A percentile compares a stretch with the other conserved stretches of the same genome.
Evolutionary conservation across 2,113 vertebrate species (phyloP).

Genomic region (Otus sunia): DNA sequence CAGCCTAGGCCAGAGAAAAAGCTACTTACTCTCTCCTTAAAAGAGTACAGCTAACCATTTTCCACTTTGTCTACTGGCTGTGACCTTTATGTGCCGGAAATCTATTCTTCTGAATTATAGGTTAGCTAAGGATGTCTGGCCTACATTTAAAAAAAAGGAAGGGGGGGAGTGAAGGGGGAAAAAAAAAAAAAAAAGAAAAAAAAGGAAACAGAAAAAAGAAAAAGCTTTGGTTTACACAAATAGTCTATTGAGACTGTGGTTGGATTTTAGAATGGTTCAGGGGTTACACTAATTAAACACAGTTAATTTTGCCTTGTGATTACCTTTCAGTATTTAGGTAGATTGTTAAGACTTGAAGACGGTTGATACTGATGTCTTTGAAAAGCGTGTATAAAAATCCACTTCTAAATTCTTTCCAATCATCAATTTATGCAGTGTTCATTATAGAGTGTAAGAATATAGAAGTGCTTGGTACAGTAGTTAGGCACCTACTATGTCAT

Average conservation of each 20-base stretch:
- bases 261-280: constrained; percentile 37
- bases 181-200: not conserved
- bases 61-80: not conserved
- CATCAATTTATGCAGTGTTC: constrained; percentile 13
- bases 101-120: not conserved
- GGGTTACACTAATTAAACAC: constrained; percentile 50
- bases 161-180: too few relatives aligned
- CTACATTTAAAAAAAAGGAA: not conserved
- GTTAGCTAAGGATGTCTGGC: not conserved
- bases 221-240: not conserved
- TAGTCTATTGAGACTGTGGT: not conserved
- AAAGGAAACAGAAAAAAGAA: not conserved
- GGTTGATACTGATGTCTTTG: constrained; percentile 49
- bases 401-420: constrained; percentile 40
- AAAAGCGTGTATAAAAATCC: constrained; percentile 35
- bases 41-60: constrained; percentile 30
- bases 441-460: constrained; percentile 6
- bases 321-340: constrained; percentile 44
- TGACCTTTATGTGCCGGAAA: constrained; percentile 18
- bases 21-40: not conserved
- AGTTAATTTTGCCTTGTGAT: constrained; percentile 53
- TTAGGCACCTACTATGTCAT: constrained; percentile 67
- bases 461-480: constrained; percentile 48
- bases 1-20: not conserved
- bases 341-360: constrained; percentile 34